Percentiles rank a stretch among this genome's conserved stretches.
These are phyloP conservation scores for Prochilodus magdalenae DNA, from an alignment of 2,113 vertebrate species.

Conservation along the genomic window DNA sequence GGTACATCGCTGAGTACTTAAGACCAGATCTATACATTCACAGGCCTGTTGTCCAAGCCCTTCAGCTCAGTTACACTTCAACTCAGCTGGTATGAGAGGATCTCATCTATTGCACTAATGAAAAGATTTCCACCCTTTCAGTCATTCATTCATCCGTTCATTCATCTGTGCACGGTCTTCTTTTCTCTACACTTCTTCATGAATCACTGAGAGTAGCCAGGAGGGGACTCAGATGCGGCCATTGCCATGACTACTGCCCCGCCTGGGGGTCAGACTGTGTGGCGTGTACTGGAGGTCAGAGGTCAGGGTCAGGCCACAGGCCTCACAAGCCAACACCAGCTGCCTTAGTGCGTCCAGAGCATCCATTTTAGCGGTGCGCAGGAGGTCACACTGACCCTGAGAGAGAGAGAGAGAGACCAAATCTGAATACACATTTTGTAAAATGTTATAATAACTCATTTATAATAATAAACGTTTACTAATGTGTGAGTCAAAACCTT, in stretches of 20 bases:
- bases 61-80: conserved; percentile 5
- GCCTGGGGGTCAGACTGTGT: conserved; percentile 59
- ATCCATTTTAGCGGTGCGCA: conserved; percentile 91
- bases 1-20: conserved; percentile 21
- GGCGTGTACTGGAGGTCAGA: conserved; percentile 72
- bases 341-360: conserved; percentile 93
- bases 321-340: conserved; percentile 91
- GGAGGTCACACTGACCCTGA: conserved; percentile 93
- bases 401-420: conserved; percentile 53
- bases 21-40: conserved; percentile 33
- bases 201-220: background rate
- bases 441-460: too few species aligned
- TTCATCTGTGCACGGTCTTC: conserved; percentile 12
- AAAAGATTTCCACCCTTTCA: background rate
- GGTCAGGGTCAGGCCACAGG: conserved; percentile 83
- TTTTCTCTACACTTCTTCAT: conserved; percentile 26
- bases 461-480: too few species aligned
- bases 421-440: too few species aligned
- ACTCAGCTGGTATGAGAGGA: background rate
- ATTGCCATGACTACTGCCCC: conserved; percentile 76
- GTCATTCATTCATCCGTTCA: background rate
- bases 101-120: conserved; percentile 1
- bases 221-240: conserved; percentile 72
- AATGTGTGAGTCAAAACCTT: too few species aligned
- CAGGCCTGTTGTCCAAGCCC: background rate